phyloP scores from a whole-genome alignment of 2,113 vertebrate genomes.

The Cebus imitator region DNA sequence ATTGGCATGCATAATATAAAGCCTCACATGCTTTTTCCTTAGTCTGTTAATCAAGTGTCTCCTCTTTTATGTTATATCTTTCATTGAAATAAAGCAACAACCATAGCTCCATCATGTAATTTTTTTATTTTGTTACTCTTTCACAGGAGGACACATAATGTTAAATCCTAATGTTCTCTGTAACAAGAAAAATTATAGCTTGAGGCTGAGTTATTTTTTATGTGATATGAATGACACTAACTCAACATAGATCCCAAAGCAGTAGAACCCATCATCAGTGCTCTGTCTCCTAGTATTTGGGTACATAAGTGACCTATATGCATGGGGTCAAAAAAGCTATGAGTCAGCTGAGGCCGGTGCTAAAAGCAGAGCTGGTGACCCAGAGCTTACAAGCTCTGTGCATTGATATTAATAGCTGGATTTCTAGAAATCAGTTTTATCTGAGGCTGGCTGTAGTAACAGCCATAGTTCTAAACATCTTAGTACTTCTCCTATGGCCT shows the following conservation, averaged over 20 bases:
- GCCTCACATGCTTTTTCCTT: not conserved
- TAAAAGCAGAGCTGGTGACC: not conserved
- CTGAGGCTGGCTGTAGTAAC: not conserved
- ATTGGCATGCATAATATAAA: not conserved
- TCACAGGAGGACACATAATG: not conserved
- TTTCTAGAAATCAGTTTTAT: not conserved
- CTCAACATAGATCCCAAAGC: not conserved
- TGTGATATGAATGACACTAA: not conserved
- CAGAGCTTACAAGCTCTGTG: not conserved
- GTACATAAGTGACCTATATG: not conserved
- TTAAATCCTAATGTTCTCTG: slow-evolving; percentile 1
- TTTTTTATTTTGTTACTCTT: slow-evolving; percentile 35
- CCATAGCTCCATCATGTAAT: not conserved
- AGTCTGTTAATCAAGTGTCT: not conserved
- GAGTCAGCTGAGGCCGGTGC: not conserved
- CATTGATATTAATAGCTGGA: not conserved
- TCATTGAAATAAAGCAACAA: slow-evolving; percentile 42
- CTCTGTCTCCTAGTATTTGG: not conserved
- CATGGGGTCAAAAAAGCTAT: not conserved
- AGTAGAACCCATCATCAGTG: not conserved
- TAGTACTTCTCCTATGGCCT: not conserved
- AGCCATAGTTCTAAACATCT: not conserved
- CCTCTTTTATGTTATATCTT: not conserved
- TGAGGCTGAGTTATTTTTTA: not conserved
- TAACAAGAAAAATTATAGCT: slow-evolving; percentile 40